Conservation (phyloP, 2,797 vertebrate species). For the Poliocrania exsul region DNA sequence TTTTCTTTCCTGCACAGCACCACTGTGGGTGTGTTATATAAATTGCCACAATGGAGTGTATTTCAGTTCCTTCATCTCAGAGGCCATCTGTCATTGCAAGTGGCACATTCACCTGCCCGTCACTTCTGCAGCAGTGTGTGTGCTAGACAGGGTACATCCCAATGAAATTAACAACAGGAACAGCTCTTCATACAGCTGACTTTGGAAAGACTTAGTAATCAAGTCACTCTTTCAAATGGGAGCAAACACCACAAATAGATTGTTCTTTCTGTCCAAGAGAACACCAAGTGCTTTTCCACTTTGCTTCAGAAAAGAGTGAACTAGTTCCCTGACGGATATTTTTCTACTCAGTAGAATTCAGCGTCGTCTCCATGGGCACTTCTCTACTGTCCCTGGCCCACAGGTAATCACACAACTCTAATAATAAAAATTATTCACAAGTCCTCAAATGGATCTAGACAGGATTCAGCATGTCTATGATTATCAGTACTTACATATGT, state of each 20-base stretch:
- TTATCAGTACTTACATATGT: not conserved
- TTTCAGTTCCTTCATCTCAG: slow-evolving; percentile 13
- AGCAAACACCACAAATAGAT: slow-evolving; percentile 23
- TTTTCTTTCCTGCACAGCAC: not conserved
- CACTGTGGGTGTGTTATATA: slow-evolving; percentile 34
- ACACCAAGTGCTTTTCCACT: not conserved
- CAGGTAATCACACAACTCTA: not conserved
- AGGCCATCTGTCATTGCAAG: slow-evolving; percentile 37
- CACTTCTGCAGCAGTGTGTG: not conserved
- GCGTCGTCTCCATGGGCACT: not conserved
- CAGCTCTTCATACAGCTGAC: not conserved
- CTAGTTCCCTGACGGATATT: not conserved
- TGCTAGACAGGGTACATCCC: not conserved
- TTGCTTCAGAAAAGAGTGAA: slow-evolving; percentile 17
- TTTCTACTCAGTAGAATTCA: not conserved
- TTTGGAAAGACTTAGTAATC: slow-evolving; percentile 27
- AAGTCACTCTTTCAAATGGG: not conserved
- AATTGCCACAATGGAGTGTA: slow-evolving; percentile 32
- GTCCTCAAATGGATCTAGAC: not conserved
- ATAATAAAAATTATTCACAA: not conserved
- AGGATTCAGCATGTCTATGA: not conserved
- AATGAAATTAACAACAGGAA: not conserved
- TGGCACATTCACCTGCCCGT: slow-evolving; percentile 16
- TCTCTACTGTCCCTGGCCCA: not conserved
- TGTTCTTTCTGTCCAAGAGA: not conserved